Conservation (phyloP, 1,140 invertebrate genomes). For the Ceratosolen fusciceps region DNA sequence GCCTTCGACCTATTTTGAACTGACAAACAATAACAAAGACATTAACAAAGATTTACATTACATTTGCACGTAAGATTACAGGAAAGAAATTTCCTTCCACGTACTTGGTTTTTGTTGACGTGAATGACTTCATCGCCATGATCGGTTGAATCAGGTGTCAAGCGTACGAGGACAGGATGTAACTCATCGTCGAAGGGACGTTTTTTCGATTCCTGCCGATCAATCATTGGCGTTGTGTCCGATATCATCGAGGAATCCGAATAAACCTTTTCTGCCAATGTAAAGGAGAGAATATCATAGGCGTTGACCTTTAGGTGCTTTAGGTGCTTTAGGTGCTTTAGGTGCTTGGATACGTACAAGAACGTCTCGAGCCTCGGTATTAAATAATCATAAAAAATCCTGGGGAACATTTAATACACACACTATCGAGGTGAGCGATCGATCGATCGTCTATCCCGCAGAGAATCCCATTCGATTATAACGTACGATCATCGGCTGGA, state of each 20-base stretch:
- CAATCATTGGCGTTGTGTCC: background rate
- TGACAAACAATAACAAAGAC: slow-evolving; percentile 55
- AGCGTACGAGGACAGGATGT: slow-evolving; percentile 54
- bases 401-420: no score
- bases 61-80: background rate
- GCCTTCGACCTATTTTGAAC: slow-evolving; percentile 72
- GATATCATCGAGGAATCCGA: background rate
- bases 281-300: background rate
- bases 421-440: no score
- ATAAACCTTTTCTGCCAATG: background rate
- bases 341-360: no score
- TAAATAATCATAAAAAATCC: no score
- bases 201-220: slow-evolving; percentile 38
- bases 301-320: no score
- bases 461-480: no score
- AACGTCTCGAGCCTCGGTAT: no score
- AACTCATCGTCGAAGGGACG: slow-evolving; percentile 45
- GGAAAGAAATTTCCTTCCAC: background rate
- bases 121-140: slow-evolving; percentile 50
- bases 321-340: no score
- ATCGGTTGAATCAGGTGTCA: slow-evolving; percentile 38
- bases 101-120: slow-evolving; percentile 60
- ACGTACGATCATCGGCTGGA: no score
- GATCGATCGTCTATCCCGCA: no score
- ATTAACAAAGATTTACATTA: background rate